Evolutionary conservation across 1,140 invertebrate species (phyloP).

Genomic region (Apolygus lucorum): DNA sequence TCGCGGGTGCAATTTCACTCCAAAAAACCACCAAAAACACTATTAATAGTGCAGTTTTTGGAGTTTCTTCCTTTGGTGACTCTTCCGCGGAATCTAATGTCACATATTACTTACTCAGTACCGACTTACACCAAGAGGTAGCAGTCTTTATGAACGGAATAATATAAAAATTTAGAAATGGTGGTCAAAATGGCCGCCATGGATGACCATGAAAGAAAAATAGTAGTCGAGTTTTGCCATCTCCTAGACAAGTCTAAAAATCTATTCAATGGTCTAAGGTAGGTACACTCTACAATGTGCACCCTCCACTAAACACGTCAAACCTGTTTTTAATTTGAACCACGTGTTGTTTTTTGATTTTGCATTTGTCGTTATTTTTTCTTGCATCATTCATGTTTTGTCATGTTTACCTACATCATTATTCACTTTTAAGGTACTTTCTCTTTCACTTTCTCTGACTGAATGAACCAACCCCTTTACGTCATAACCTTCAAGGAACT

Average conservation of each 20-base stretch:
- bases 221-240: conserved; percentile 93
- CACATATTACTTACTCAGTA: neutral
- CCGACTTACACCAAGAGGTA: neutral
- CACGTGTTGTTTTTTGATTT: conserved; percentile 4
- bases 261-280: conserved; percentile 92
- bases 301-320: neutral
- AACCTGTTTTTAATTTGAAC: neutral
- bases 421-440: too few species aligned
- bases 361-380: neutral
- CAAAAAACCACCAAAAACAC: too few species aligned
- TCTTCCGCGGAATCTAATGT: neutral
- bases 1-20: too few species aligned
- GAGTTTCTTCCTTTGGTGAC: neutral
- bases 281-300: conserved; percentile 31
- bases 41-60: too few species aligned
- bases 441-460: neutral
- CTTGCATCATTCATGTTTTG: neutral
- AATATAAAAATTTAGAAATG: conserved; percentile 30
- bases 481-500: neutral
- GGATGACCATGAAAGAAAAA: conserved; percentile 83
- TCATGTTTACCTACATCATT: neutral
- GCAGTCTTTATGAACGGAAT: conserved; percentile 12
- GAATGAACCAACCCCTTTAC: neutral
- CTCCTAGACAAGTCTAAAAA: conserved; percentile 95
- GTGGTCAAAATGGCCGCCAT: conserved; percentile 62